These are phyloP conservation scores for Pampusana beccarii DNA, from an alignment of 2,113 vertebrate genomes.

Conservation along the genomic window DNA sequence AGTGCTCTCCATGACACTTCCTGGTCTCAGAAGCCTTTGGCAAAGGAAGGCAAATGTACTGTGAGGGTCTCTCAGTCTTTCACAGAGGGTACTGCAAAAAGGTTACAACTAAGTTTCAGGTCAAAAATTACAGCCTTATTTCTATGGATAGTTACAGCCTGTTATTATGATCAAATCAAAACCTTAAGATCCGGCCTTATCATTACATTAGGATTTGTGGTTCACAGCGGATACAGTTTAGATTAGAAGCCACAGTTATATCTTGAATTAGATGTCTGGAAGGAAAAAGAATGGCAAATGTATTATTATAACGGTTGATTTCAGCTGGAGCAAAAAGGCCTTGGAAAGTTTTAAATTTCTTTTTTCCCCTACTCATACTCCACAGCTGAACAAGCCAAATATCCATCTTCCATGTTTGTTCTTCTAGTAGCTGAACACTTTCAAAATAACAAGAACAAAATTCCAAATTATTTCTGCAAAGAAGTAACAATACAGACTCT, in stretches of 20 bases:
- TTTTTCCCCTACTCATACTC: not conserved
- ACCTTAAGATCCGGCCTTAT: not conserved
- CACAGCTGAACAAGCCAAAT: not conserved
- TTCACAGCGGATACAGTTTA: not conserved
- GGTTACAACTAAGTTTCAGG: not conserved
- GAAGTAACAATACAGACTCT: not conserved
- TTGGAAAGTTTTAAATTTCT: not conserved
- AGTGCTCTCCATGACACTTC: accelerated
- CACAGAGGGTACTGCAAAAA: not conserved
- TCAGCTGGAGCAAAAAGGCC: not conserved
- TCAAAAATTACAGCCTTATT: not conserved
- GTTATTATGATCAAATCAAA: not conserved
- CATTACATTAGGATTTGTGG: not conserved
- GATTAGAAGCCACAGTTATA: not conserved
- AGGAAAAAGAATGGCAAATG: not conserved
- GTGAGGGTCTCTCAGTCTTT: not conserved
- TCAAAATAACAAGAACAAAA: not conserved
- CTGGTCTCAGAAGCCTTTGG: not conserved
- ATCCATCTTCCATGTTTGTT: not conserved
- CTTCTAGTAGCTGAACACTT: not conserved
- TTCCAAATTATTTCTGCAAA: not conserved
- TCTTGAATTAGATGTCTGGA: not conserved
- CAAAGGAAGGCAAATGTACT: not conserved
- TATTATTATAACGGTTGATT: not conserved
- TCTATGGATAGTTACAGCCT: not conserved